Evolutionary conservation across 2,888 invertebrate species (phyloP).

Genomic region (Agonopterix heracliana): DNA sequence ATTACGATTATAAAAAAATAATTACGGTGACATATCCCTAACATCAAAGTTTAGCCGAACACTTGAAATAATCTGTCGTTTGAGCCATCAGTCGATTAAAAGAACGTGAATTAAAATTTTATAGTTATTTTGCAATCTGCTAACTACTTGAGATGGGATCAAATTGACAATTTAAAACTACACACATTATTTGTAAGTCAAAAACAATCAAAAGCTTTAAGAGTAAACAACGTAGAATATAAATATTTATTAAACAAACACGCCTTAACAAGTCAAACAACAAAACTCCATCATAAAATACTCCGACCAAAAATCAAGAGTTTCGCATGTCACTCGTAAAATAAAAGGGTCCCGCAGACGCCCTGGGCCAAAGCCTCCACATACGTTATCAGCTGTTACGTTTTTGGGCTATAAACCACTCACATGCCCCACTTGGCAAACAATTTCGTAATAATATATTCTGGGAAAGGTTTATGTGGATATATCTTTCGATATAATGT

Average conservation of each 20-base stretch:
- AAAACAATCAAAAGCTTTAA: too few relatives aligned
- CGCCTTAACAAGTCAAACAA: conserved; percentile 1
- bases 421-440: conserved; percentile 40
- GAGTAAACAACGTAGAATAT: background rate
- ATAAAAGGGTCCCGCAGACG: conserved; percentile 17
- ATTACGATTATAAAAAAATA: conserved; percentile 3
- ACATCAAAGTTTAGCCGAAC: background rate
- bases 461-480: conserved; percentile 23
- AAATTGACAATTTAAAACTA: too few relatives aligned
- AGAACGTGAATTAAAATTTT: too few relatives aligned
- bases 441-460: conserved; percentile 41
- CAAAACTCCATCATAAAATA: conserved; percentile 18
- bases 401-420: conserved; percentile 48
- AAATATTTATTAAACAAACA: background rate
- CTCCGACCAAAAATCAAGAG: conserved; percentile 23
- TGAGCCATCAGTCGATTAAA: too few relatives aligned
- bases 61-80: background rate
- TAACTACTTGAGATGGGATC: too few relatives aligned
- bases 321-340: conserved; percentile 29
- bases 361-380: conserved; percentile 2
- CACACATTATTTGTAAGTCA: too few relatives aligned
- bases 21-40: background rate
- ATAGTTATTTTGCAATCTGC: too few relatives aligned
- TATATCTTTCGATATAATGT: background rate
- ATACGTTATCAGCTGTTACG: conserved; percentile 20